Evolutionary conservation across 2,888 invertebrate genomes (phyloP).

Genomic region (Osmoderma eremita): DNA sequence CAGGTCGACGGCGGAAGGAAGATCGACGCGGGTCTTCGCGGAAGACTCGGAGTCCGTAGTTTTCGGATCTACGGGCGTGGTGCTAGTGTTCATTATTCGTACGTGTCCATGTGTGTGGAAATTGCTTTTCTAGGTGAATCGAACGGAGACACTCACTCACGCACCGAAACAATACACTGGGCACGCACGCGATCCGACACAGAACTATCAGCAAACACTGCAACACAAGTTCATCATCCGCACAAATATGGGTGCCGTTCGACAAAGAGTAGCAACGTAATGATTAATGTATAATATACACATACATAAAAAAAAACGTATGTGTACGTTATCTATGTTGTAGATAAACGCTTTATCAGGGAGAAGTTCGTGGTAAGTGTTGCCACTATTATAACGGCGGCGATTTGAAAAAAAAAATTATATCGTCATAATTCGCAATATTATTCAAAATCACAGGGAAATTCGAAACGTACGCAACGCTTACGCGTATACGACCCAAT

Average conservation of each 20-base stretch:
- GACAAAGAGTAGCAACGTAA: slow-evolving; percentile 32
- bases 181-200: slow-evolving; percentile 12
- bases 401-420: slow-evolving; percentile 10
- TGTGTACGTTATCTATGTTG: slow-evolving; percentile 23
- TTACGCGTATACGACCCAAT: neutral
- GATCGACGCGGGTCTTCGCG: slow-evolving; percentile 9
- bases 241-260: slow-evolving; percentile 35
- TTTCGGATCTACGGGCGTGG: slow-evolving; percentile 29
- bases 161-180: neutral
- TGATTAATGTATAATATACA: neutral
- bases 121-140: slow-evolving; percentile 13
- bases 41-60: slow-evolving; percentile 20
- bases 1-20: slow-evolving; percentile 43
- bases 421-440: neutral
- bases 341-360: slow-evolving; percentile 34
- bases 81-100: slow-evolving; percentile 34
- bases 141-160: neutral
- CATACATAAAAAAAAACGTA: slow-evolving; percentile 2
- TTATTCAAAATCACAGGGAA: slow-evolving; percentile 2
- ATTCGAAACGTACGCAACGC: neutral
- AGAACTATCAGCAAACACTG: slow-evolving; percentile 19
- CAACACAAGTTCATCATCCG: slow-evolving; percentile 17
- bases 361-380: slow-evolving; percentile 27
- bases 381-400: slow-evolving; percentile 21
- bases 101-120: neutral